These are phyloP conservation scores for Tanaodytes sp. DNA, from an alignment of 2,888 invertebrate genomes.

Conservation along the genomic window DNA sequence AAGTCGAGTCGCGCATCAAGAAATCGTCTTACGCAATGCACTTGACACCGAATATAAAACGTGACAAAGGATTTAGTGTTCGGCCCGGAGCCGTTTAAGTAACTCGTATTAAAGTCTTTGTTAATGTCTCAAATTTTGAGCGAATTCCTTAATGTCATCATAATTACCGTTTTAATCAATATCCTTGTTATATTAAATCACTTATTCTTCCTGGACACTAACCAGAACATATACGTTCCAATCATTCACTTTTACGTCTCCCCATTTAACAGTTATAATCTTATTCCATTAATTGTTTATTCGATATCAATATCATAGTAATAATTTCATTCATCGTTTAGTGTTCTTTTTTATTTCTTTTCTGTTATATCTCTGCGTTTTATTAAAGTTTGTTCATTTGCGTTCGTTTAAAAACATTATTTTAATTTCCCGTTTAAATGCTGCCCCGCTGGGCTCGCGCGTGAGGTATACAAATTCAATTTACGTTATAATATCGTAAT, in stretches of 20 bases:
- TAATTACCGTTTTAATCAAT: slow-evolving; percentile 56
- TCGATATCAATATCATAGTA: too few species aligned
- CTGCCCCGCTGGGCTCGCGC: slow-evolving; percentile 57
- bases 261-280: slow-evolving; percentile 41
- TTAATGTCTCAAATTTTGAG: slow-evolving; percentile 71
- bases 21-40: slow-evolving; percentile 59
- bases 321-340: too few species aligned
- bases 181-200: slow-evolving; percentile 42
- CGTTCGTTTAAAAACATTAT: slow-evolving; percentile 60
- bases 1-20: too few species aligned
- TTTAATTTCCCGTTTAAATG: slow-evolving; percentile 58
- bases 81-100: slow-evolving; percentile 60
- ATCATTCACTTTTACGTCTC: slow-evolving; percentile 52
- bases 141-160: slow-evolving; percentile 61
- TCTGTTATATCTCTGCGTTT: too few species aligned
- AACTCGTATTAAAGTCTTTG: slow-evolving; percentile 71
- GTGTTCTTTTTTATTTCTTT: too few species aligned
- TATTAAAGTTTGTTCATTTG: too few species aligned
- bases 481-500: slow-evolving; percentile 46
- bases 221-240: slow-evolving; percentile 54
- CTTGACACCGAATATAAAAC: slow-evolving; percentile 50
- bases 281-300: too few species aligned
- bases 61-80: slow-evolving; percentile 55
- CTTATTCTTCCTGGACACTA: slow-evolving; percentile 37
- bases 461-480: slow-evolving; percentile 62